Conservation (phyloP, 2,113 vertebrate genomes). For the Ceyx margarethae region DNA sequence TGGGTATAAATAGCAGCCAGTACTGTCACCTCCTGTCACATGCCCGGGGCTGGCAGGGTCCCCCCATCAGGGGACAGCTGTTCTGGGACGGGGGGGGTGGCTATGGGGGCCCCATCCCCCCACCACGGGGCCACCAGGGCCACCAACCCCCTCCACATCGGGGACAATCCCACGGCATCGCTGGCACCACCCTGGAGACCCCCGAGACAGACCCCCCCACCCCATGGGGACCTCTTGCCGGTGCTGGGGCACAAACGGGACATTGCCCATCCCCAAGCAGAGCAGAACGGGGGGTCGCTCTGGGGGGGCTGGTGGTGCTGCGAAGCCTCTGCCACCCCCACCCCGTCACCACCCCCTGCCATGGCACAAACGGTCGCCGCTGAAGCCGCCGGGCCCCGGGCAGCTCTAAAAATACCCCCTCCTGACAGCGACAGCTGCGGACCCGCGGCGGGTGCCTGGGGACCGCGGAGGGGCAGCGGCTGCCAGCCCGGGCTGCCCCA, state of each 20-base stretch:
- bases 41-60: neutral
- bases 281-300: neutral
- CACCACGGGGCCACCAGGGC: accelerated
- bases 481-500: too few species aligned
- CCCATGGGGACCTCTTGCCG: neutral
- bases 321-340: neutral
- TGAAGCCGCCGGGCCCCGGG: neutral
- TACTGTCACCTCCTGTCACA: constrained; percentile 45
- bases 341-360: accelerated
- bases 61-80: neutral
- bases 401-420: constrained; percentile 7
- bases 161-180: accelerated
- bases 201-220: neutral
- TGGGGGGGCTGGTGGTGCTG: accelerated
- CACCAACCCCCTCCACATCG: neutral
- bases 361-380: neutral
- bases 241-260: accelerated
- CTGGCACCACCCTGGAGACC: accelerated
- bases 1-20: constrained; percentile 19
- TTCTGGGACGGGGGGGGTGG: neutral
- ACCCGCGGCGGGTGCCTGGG: neutral
- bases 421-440: constrained; percentile 48
- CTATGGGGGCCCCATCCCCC: neutral
- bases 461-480: neutral
- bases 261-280: neutral